phyloP scores from a whole-genome alignment of 2,888 invertebrate genomes.

The Cabera pusaria region DNA sequence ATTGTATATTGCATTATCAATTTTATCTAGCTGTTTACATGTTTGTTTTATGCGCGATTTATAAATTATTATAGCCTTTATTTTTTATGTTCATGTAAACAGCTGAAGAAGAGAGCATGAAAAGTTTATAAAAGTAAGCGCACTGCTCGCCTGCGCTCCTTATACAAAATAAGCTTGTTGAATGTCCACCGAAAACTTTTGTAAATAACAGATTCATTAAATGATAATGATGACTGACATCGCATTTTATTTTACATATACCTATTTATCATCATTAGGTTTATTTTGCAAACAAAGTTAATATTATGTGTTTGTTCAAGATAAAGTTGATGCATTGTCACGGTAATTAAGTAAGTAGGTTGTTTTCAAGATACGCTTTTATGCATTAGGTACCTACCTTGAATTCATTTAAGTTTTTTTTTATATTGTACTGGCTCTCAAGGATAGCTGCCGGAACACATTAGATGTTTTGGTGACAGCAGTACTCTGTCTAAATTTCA shows the following conservation, averaged over 20 bases:
- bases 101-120: slow-evolving; percentile 23
- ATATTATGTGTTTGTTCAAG: no score
- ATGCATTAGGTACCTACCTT: no score
- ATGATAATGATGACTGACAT: slow-evolving; percentile 70
- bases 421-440: no score
- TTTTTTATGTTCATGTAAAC: slow-evolving; percentile 25
- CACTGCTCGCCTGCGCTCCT: slow-evolving; percentile 45
- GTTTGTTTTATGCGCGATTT: slow-evolving; percentile 15
- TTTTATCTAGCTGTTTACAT: slow-evolving; percentile 38
- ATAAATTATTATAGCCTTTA: slow-evolving; percentile 13
- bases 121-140: slow-evolving; percentile 29
- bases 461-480: no score
- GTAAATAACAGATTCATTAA: slow-evolving; percentile 77
- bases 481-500: no score
- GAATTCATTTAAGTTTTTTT: no score
- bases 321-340: no score
- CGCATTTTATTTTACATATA: slow-evolving; percentile 51
- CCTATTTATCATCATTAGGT: no score
- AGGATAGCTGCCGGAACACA: no score
- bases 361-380: no score
- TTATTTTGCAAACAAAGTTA: no score
- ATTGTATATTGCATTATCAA: slow-evolving; percentile 43
- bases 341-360: no score
- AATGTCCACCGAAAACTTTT: slow-evolving; percentile 78
- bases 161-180: slow-evolving; percentile 51